A percentile compares a stretch with the other conserved stretches of the same genome.
phyloP scores from a whole-genome alignment of 2,888 invertebrate species.

The Eumacrocentrus americanus region DNA sequence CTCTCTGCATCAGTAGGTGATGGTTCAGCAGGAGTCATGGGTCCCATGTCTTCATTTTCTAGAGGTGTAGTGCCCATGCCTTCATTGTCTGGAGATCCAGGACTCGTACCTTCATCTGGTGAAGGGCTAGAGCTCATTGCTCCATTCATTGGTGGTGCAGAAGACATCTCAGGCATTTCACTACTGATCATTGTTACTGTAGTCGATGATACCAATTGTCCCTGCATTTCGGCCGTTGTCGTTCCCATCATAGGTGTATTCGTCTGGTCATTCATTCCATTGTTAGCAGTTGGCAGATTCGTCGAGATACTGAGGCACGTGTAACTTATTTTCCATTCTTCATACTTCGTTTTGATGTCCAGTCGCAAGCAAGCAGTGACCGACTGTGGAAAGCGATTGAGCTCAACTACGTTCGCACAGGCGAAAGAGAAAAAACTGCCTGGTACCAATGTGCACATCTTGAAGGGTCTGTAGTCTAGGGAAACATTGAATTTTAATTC shows the following conservation, averaged over 20 bases:
- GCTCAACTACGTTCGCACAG: conserved; percentile 48
- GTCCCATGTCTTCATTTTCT: neutral
- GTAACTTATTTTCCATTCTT: conserved; percentile 50
- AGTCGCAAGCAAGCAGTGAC: conserved; percentile 48
- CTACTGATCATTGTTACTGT: neutral
- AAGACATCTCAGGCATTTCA: neutral
- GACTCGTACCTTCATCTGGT: neutral
- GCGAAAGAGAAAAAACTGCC: conserved; percentile 49
- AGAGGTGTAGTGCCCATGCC: conserved; percentile 13
- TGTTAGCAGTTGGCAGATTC: conserved; percentile 31
- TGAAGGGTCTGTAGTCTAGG: conserved; percentile 47
- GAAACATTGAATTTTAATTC: too few relatives aligned
- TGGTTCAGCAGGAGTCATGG: too few relatives aligned
- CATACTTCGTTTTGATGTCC: conserved; percentile 44
- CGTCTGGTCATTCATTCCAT: neutral
- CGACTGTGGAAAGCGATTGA: conserved; percentile 48
- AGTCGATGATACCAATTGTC: too few relatives aligned
- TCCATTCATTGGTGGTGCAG: conserved; percentile 7
- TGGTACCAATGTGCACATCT: conserved; percentile 48
- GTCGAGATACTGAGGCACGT: conserved; percentile 47
- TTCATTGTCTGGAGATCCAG: too few relatives aligned
- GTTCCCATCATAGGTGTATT: neutral
- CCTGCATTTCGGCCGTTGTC: neutral
- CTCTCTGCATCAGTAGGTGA: too few relatives aligned
- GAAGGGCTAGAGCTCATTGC: conserved; percentile 8